Evolutionary conservation across 2,888 invertebrate genomes (phyloP).

Genomic region (Clanis bilineata): DNA sequence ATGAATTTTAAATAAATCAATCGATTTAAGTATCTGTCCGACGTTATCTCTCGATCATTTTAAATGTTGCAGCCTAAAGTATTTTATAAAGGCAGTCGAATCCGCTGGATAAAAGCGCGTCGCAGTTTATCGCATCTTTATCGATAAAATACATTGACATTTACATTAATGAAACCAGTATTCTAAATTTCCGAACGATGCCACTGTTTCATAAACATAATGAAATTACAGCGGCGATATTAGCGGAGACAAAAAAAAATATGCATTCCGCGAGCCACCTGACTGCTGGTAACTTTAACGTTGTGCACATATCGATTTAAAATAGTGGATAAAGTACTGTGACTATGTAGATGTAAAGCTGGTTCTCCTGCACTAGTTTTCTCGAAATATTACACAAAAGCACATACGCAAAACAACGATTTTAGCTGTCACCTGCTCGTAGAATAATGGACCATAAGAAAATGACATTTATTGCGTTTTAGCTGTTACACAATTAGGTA

Average conservation of each 20-base stretch:
- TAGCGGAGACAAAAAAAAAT: not conserved
- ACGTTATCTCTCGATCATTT: conserved; percentile 19
- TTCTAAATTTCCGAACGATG: conserved; percentile 30
- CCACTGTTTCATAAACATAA: conserved; percentile 28
- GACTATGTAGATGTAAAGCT: too few relatives aligned
- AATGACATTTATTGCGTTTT: too few relatives aligned
- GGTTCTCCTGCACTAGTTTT: too few relatives aligned
- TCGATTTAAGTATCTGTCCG: conserved; percentile 48
- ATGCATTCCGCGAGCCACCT: not conserved
- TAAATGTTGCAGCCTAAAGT: conserved; percentile 15
- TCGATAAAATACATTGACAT: conserved; percentile 47
- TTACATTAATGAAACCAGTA: conserved; percentile 40
- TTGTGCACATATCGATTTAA: too few relatives aligned
- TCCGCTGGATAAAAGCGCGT: conserved; percentile 44
- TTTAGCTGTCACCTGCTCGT: too few relatives aligned
- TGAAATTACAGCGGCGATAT: conserved; percentile 24
- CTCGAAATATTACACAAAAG: too few relatives aligned
- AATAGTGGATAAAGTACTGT: too few relatives aligned
- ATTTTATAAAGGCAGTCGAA: conserved; percentile 46
- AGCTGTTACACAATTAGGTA: too few relatives aligned
- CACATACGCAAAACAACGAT: too few relatives aligned
- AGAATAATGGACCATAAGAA: too few relatives aligned
- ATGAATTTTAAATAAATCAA: conserved; percentile 54
- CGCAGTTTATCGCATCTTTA: conserved; percentile 48
- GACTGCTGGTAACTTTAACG: not conserved